Percentiles rank a stretch among this genome's conserved stretches.
phyloP scores from a whole-genome alignment of 2,888 invertebrate genomes.

The Balanococcus diminutus region DNA sequence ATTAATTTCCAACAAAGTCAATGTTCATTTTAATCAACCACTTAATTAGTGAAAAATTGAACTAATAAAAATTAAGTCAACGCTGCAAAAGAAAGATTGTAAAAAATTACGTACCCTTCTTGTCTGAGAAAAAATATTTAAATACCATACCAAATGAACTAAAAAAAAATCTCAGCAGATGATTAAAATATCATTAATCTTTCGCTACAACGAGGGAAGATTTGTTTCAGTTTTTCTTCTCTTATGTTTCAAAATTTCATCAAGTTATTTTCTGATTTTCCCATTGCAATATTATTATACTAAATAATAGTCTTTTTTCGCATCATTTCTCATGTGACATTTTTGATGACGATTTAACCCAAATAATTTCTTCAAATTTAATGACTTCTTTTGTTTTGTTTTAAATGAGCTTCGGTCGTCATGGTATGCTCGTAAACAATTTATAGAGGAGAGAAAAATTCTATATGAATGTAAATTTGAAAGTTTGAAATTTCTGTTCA shows the following conservation, averaged over 20 bases:
- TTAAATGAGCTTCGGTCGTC: not conserved
- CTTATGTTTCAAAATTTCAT: not conserved
- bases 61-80: conserved; percentile 1
- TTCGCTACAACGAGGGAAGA: not conserved
- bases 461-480: not conserved
- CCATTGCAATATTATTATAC: no score
- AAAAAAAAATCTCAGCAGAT: not conserved
- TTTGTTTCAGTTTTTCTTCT: not conserved
- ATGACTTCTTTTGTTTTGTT: not conserved
- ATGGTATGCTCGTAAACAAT: not conserved
- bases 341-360: not conserved
- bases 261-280: not conserved
- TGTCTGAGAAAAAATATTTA: not conserved
- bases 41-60: not conserved
- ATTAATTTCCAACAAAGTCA: not conserved
- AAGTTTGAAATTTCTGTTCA: not conserved
- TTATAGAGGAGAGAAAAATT: not conserved
- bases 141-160: conserved; percentile 13
- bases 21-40: not conserved
- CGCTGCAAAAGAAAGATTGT: not conserved
- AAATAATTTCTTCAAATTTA: not conserved
- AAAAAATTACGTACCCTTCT: not conserved
- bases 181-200: conserved; percentile 32
- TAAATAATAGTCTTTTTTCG: not conserved
- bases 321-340: not conserved